phyloP scores from a whole-genome alignment of 2,113 vertebrate species.

The Meles meles region DNA sequence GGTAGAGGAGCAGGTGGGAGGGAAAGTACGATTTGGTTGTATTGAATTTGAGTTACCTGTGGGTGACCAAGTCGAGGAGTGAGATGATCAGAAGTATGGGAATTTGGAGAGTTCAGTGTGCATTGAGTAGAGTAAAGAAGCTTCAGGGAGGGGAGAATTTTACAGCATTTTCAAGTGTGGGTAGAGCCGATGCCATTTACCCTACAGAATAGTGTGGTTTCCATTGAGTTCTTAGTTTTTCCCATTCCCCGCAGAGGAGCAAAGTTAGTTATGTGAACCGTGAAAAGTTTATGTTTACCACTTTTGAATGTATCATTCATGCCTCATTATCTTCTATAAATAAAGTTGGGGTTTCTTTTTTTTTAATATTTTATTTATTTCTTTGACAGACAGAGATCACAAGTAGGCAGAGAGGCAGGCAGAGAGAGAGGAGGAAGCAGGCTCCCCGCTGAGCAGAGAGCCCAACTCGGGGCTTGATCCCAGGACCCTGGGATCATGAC shows the following conservation, averaged over 20 bases:
- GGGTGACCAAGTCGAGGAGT: background rate
- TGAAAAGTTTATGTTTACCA: background rate
- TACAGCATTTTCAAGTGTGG: background rate
- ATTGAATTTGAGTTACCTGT: background rate
- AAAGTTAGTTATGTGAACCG: background rate
- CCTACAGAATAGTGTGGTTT: background rate
- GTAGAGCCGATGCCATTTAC: background rate
- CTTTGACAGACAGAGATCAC: too few species aligned
- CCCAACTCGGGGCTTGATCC: too few species aligned
- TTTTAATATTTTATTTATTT: too few species aligned
- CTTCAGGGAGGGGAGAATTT: background rate
- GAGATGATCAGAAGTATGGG: background rate
- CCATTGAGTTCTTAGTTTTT: background rate
- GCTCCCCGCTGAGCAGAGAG: too few species aligned
- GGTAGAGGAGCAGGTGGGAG: background rate
- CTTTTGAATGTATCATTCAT: background rate
- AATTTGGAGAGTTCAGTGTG: background rate
- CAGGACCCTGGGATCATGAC: too few species aligned
- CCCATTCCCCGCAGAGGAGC: background rate
- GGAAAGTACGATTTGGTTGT: background rate
- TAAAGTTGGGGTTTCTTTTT: background rate
- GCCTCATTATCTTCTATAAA: constrained; percentile 1
- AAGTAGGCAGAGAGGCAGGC: too few species aligned
- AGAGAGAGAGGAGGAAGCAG: too few species aligned
- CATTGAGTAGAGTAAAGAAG: background rate